Evolutionary conservation across 2,888 invertebrate species (phyloP).

Genomic region (Amphipoea lucens): DNA sequence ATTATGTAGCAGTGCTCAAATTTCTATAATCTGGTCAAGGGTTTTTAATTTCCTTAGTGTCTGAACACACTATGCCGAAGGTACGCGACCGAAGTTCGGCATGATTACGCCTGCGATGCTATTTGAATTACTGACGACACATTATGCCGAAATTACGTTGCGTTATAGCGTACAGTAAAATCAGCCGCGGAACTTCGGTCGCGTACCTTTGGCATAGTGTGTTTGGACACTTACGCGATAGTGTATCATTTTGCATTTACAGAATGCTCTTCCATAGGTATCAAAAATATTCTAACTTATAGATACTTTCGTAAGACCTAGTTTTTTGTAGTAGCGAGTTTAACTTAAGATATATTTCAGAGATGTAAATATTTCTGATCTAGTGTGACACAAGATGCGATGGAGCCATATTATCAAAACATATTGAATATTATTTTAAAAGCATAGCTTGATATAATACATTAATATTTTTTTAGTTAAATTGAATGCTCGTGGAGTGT

Average conservation of each 20-base stretch:
- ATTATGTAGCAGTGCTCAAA: slow-evolving; percentile 62
- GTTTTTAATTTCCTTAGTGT: slow-evolving; percentile 32
- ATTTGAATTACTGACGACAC: too few relatives aligned
- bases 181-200: too few relatives aligned
- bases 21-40: slow-evolving; percentile 46
- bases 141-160: too few relatives aligned
- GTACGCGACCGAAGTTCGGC: too few relatives aligned
- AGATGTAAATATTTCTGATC: slow-evolving; percentile 56
- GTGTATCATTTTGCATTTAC: slow-evolving; percentile 59
- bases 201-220: too few relatives aligned
- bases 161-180: too few relatives aligned
- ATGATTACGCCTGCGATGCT: too few relatives aligned
- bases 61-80: too few relatives aligned
- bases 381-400: slow-evolving; percentile 60
- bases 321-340: slow-evolving; percentile 63
- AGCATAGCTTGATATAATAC: slow-evolving; percentile 68
- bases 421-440: slow-evolving; percentile 66
- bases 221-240: slow-evolving; percentile 18
- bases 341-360: slow-evolving; percentile 58
- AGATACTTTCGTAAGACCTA: slow-evolving; percentile 61
- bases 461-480: slow-evolving; percentile 64
- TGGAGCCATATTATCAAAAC: slow-evolving; percentile 67
- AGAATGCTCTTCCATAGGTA: slow-evolving; percentile 67
- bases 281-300: slow-evolving; percentile 59
- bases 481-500: slow-evolving; percentile 65